Evolutionary conservation across 2,113 vertebrate species (phyloP).

Genomic region (Acrocephalus arundinaceus): DNA sequence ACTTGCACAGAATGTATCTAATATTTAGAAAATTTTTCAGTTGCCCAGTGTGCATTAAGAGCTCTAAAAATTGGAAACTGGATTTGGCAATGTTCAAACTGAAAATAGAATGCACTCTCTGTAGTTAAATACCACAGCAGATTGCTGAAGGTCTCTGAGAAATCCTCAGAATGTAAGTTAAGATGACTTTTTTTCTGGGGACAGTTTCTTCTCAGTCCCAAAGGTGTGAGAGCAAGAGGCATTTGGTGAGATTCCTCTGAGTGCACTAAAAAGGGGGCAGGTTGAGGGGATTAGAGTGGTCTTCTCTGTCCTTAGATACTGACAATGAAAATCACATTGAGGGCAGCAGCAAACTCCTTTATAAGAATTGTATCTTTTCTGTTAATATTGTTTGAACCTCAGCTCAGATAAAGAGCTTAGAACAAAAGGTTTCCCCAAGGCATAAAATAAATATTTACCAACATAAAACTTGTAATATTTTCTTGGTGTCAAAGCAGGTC

Average conservation of each 20-base stretch:
- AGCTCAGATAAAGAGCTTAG: not conserved
- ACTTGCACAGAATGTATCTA: not conserved
- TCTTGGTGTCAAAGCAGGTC: not conserved
- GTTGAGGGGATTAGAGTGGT: not conserved
- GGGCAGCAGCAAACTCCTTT: not conserved
- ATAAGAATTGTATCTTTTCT: not conserved
- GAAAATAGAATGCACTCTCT: not conserved
- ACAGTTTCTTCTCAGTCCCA: not conserved
- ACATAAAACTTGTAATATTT: not conserved
- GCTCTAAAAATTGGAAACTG: not conserved
- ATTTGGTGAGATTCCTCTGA: not conserved
- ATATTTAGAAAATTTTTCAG: not conserved
- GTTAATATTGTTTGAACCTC: not conserved
- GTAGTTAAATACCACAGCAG: not conserved
- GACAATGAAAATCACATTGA: not conserved
- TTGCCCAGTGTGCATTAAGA: not conserved
- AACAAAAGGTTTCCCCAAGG: not conserved
- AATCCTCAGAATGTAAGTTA: not conserved
- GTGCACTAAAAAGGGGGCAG: not conserved
- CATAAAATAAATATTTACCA: not conserved
- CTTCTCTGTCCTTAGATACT: not conserved
- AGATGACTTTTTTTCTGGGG: not conserved
- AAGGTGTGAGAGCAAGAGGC: not conserved
- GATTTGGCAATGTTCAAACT: not conserved
- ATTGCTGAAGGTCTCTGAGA: not conserved